phyloP scores from a whole-genome alignment of 37 sponge, comb jelly and placozoan species.

The Halisarca cf. caerulea region DNA sequence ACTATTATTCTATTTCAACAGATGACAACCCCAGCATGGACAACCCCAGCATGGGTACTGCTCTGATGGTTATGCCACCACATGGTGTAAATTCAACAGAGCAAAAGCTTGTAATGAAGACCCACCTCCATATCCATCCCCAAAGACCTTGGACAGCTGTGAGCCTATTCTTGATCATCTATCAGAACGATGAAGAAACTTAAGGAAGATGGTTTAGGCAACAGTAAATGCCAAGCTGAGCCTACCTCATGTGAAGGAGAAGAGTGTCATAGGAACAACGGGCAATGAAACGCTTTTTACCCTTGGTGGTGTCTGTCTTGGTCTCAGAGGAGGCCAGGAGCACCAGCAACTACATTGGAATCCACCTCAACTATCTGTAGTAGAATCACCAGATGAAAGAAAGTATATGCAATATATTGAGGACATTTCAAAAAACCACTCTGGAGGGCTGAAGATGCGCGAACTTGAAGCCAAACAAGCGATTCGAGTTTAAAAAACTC shows the following conservation, averaged over 20 bases:
- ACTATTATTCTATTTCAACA: no score
- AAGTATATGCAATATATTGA: slow-evolving; percentile 24
- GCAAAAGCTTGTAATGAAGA: no score
- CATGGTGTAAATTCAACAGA: no score
- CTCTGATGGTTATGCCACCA: no score
- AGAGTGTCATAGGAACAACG: slow-evolving; percentile 37
- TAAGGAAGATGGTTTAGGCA: slow-evolving; percentile 33
- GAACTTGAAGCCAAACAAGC: background rate
- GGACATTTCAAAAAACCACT: slow-evolving; percentile 47
- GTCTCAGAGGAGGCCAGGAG: slow-evolving; percentile 40
- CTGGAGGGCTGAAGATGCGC: slow-evolving; percentile 28
- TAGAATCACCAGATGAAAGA: slow-evolving; percentile 5
- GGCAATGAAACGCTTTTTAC: slow-evolving; percentile 37
- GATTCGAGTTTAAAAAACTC: no score
- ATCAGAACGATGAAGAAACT: slow-evolving; percentile 49
- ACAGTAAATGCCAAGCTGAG: slow-evolving; percentile 33
- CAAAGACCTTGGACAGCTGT: no score
- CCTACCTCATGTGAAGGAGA: slow-evolving; percentile 38
- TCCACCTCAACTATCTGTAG: slow-evolving; percentile 30
- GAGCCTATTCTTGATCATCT: no score
- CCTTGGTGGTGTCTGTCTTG: slow-evolving; percentile 32
- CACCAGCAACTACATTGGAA: slow-evolving; percentile 36
- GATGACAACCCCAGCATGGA: no score
- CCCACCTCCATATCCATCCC: no score
- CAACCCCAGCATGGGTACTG: no score